phyloP scores from a whole-genome alignment of 2,888 invertebrate species.

The Diarsia dahlii region DNA sequence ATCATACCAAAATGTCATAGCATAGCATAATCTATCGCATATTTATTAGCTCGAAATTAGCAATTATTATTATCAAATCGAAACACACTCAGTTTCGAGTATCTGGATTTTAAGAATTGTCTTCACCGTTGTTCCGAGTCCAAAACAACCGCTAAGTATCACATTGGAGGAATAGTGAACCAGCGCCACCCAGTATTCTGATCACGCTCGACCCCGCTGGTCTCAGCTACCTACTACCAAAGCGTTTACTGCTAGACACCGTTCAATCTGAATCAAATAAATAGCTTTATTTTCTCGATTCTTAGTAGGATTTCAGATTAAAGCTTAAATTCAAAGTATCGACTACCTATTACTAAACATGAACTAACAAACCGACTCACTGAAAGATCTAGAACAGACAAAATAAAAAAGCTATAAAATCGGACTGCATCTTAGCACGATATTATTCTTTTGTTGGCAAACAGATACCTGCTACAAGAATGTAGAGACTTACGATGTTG shows the following conservation, averaged over 20 bases:
- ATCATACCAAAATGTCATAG: background rate
- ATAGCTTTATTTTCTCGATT: constrained; percentile 23
- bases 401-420: constrained; percentile 24
- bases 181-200: constrained; percentile 59
- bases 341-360: constrained; percentile 17
- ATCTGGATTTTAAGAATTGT: background rate
- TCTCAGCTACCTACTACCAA: constrained; percentile 63
- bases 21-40: constrained; percentile 3
- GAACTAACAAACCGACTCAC: constrained; percentile 28
- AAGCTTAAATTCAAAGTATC: background rate
- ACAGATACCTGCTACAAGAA: constrained; percentile 24
- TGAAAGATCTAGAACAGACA: constrained; percentile 16
- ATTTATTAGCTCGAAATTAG: background rate
- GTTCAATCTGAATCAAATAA: constrained; percentile 58
- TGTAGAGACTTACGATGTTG: constrained; percentile 26
- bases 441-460: constrained; percentile 31
- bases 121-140: background rate
- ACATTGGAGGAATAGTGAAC: constrained; percentile 43
- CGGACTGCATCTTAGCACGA: constrained; percentile 16
- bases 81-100: too few relatives aligned
- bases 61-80: constrained; percentile 7
- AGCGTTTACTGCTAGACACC: constrained; percentile 66
- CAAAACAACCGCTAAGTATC: constrained; percentile 46
- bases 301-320: background rate
- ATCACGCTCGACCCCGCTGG: constrained; percentile 69